A percentile compares a stretch with the other conserved stretches of the same genome.
Conservation (phyloP, 2,797 vertebrate species). For the Rhinella marina region DNA sequence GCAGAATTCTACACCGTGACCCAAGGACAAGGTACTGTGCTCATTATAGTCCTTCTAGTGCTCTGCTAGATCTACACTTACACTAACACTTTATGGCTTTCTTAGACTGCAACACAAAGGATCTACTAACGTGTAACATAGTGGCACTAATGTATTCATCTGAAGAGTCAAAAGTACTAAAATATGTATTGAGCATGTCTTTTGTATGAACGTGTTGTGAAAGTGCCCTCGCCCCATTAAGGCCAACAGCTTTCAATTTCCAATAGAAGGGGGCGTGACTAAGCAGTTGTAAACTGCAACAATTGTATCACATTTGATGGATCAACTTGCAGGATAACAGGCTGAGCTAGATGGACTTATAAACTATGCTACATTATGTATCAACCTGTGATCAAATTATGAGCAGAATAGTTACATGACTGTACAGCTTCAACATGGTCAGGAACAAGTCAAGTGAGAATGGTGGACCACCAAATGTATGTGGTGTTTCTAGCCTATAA, state of each 20-base stretch:
- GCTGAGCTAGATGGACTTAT: too few relatives aligned
- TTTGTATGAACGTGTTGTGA: neutral
- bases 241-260: neutral
- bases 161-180: neutral
- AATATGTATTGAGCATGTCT: neutral
- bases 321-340: too few relatives aligned
- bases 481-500: neutral
- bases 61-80: neutral
- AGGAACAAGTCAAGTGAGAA: neutral
- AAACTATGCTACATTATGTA: neutral
- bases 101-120: neutral
- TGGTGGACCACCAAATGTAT: neutral
- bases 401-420: neutral
- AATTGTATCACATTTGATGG: neutral
- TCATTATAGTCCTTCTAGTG: neutral
- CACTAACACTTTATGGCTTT: neutral
- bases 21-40: conserved; percentile 88
- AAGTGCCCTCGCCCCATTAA: neutral
- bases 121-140: neutral
- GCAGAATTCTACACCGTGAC: conserved; percentile 92
- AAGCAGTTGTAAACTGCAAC: neutral
- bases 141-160: neutral
- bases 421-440: neutral
- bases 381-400: neutral
- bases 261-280: neutral